These are phyloP conservation scores for Empidonax alnorum DNA, from an alignment of 2,113 vertebrate genomes.

Conservation along the genomic window DNA sequence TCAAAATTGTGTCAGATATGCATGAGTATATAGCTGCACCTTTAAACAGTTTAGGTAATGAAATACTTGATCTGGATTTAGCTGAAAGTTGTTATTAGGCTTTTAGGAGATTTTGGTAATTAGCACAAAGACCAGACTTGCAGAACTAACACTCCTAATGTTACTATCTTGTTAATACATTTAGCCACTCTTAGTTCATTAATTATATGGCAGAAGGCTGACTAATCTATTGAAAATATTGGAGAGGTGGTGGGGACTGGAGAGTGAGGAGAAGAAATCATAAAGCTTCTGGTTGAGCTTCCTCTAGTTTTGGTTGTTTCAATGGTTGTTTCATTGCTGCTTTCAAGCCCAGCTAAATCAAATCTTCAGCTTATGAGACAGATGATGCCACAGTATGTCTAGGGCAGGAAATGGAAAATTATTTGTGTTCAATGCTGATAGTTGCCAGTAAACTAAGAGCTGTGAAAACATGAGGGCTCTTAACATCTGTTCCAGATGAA, in stretches of 20 bases:
- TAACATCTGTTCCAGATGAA: not conserved
- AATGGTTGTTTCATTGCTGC: not conserved
- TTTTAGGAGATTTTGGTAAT: not conserved
- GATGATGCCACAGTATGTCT: not conserved
- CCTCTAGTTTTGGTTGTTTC: not conserved
- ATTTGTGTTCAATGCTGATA: not conserved
- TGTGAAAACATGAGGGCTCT: not conserved
- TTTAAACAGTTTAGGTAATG: not conserved
- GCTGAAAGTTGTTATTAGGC: not conserved
- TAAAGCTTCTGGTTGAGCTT: not conserved
- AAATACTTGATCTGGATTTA: not conserved
- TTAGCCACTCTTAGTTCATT: not conserved
- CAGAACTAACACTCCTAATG: not conserved
- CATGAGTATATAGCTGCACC: not conserved
- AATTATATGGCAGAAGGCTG: not conserved
- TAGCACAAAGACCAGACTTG: not conserved
- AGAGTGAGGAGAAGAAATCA: not conserved
- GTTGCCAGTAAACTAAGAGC: not conserved
- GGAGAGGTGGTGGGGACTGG: not conserved
- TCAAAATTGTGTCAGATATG: not conserved
- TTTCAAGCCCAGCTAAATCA: not conserved
- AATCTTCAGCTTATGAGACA: not conserved
- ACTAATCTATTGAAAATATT: not conserved
- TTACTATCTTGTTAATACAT: not conserved
- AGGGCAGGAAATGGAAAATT: not conserved